A percentile compares a stretch with the other conserved stretches of the same genome.
These are phyloP conservation scores for Dendrocincla tyrannina DNA, from an alignment of 2,797 vertebrate species.

Conservation along the genomic window DNA sequence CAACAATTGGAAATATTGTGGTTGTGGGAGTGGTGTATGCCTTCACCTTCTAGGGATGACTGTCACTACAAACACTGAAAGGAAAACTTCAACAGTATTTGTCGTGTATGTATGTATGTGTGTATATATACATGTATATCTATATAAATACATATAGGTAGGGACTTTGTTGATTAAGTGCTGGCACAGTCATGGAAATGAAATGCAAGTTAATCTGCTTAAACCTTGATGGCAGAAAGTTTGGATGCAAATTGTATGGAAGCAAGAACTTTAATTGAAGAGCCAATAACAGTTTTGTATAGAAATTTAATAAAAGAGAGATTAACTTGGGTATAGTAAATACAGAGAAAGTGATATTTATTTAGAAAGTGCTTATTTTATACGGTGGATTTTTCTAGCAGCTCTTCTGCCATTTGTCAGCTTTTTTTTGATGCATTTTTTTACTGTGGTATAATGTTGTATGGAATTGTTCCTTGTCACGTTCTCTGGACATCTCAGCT, in stretches of 20 bases:
- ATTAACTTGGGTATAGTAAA: not conserved
- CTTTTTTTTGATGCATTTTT: not conserved
- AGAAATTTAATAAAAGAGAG: slow-evolving; percentile 16
- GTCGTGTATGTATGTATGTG: slow-evolving; percentile 43
- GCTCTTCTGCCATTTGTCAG: not conserved
- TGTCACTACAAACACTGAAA: not conserved
- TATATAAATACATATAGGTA: slow-evolving; percentile 54
- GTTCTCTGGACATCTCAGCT: not conserved
- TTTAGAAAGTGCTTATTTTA: slow-evolving; percentile 52
- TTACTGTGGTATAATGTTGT: not conserved
- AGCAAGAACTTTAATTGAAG: slow-evolving; percentile 5
- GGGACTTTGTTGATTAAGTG: slow-evolving; percentile 33
- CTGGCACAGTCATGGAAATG: not conserved
- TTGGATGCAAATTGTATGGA: not conserved
- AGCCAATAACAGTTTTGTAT: slow-evolving; percentile 8
- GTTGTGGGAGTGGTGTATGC: slow-evolving; percentile 96
- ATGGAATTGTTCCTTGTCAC: not conserved
- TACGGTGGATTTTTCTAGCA: slow-evolving; percentile 49
- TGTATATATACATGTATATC: slow-evolving; percentile 60
- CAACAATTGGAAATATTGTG: slow-evolving; percentile 97
- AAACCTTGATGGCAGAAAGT: not conserved
- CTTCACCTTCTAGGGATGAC: slow-evolving; percentile 89
- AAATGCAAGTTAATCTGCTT: not conserved
- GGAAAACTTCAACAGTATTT: slow-evolving; percentile 20
- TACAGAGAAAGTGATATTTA: slow-evolving; percentile 16